phyloP scores from a whole-genome alignment of 2,113 vertebrate genomes.

The Crotalus horridus region DNA sequence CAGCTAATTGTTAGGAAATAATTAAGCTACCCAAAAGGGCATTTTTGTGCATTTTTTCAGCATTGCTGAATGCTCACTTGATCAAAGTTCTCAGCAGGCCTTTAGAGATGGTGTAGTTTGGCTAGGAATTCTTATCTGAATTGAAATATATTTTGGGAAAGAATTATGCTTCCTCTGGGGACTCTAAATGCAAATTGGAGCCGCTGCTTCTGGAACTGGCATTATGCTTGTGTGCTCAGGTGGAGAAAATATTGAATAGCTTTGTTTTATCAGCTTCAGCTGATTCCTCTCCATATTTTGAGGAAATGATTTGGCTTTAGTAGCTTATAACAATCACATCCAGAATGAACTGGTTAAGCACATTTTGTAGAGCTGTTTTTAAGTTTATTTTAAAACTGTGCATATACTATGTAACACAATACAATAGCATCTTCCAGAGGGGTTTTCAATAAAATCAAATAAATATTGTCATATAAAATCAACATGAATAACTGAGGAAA shows the following conservation, averaged over 20 bases:
- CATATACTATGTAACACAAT: neutral
- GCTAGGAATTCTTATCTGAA: neutral
- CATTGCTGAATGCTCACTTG: neutral
- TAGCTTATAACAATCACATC: neutral
- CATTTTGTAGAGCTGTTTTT: neutral
- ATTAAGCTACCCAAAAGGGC: neutral
- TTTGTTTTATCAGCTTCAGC: neutral
- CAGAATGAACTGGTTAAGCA: neutral
- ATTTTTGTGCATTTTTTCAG: neutral
- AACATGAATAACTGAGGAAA: neutral
- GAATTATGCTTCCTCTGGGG: neutral
- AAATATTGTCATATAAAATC: neutral
- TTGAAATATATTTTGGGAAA: neutral
- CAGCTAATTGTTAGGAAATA: neutral
- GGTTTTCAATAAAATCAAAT: neutral
- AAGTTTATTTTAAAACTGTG: neutral
- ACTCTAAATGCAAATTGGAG: neutral
- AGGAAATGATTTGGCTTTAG: neutral
- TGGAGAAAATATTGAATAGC: neutral
- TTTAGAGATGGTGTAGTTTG: neutral
- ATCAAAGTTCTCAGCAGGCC: neutral
- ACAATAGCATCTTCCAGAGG: neutral
- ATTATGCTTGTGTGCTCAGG: neutral
- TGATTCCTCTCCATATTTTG: neutral
- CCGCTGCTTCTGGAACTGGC: neutral